These are phyloP conservation scores for Diloba caeruleocephala DNA, from an alignment of 2,888 invertebrate species.

Conservation along the genomic window DNA sequence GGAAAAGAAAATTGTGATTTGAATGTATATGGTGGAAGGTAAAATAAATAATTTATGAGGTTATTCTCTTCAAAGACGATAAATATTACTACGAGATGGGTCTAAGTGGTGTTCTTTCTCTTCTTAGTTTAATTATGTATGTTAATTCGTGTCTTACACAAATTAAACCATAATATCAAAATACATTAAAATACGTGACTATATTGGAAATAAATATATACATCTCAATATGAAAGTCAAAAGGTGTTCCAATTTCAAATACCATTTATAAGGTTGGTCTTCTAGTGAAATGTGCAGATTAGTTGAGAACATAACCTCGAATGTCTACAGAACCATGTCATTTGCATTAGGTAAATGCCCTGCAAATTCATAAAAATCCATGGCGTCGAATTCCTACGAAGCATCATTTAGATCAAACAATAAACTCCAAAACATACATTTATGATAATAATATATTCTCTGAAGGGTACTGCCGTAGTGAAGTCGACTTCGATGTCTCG, in stretches of 20 bases:
- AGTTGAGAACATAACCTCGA: too few species aligned
- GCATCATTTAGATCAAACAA: constrained; percentile 4
- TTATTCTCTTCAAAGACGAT: constrained; percentile 19
- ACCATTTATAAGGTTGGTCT: too few species aligned
- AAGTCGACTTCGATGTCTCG: constrained; percentile 11
- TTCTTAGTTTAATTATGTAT: too few species aligned
- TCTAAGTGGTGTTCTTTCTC: constrained; percentile 14
- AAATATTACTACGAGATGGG: not conserved
- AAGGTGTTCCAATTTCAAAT: too few species aligned
- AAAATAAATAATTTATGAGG: constrained; percentile 22
- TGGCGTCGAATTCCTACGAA: not conserved
- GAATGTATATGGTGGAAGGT: constrained; percentile 9
- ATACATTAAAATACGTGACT: too few species aligned
- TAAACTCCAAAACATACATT: not conserved
- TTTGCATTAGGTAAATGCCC: too few species aligned
- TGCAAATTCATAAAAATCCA: not conserved
- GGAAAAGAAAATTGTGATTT: constrained; percentile 33
- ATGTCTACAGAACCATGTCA: too few species aligned
- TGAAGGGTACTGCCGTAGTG: constrained; percentile 4
- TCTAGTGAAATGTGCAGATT: too few species aligned
- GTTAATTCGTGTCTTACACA: too few species aligned
- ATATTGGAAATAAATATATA: too few species aligned
- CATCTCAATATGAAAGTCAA: too few species aligned
- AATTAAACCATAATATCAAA: too few species aligned
- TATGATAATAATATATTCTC: constrained; percentile 1